Conservation (phyloP, 2,113 vertebrate genomes). For the Jaculus jaculus region DNA sequence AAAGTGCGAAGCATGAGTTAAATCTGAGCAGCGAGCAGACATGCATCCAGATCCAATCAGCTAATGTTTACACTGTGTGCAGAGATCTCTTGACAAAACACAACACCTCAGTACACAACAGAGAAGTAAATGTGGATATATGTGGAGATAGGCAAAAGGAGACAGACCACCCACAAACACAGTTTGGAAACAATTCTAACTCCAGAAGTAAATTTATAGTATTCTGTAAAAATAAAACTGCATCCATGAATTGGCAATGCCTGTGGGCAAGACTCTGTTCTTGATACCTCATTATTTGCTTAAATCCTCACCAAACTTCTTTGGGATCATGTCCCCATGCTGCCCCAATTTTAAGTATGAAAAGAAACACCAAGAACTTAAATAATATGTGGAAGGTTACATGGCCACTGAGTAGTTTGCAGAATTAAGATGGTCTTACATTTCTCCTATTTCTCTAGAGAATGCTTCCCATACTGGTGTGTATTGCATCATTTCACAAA, state of each 20-base stretch:
- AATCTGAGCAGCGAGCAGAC: neutral
- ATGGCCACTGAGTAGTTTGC: neutral
- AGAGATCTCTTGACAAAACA: neutral
- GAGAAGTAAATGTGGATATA: neutral
- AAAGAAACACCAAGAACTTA: neutral
- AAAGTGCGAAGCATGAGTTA: neutral
- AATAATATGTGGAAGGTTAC: neutral
- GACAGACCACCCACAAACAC: rapidly evolving
- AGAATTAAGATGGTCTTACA: neutral
- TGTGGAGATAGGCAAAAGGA: too few relatives aligned
- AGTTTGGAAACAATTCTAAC: neutral
- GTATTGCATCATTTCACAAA: neutral
- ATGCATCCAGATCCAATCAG: neutral
- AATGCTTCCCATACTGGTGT: neutral
- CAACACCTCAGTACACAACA: neutral
- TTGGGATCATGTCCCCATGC: neutral
- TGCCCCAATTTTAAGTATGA: neutral
- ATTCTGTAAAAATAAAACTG: conserved; percentile 10
- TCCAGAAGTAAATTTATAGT: neutral
- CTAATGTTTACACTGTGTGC: neutral
- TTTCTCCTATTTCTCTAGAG: neutral
- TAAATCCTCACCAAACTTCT: neutral
- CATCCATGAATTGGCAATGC: neutral
- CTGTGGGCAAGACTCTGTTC: neutral
- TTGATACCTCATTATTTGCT: neutral